Conservation (phyloP, 2,888 invertebrate species). For the Napeogenes inachia region DNA sequence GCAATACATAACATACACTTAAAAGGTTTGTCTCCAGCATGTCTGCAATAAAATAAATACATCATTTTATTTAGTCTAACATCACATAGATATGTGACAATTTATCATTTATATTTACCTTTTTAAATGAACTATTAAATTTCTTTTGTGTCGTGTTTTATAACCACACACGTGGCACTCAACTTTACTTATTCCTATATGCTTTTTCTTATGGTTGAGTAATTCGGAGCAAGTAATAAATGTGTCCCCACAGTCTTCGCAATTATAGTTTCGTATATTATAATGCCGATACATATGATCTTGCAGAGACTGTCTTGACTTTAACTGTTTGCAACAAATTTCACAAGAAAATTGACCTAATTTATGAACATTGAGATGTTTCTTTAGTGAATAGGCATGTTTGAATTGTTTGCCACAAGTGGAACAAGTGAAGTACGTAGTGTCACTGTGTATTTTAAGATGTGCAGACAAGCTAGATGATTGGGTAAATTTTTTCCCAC, state of each 20-base stretch:
- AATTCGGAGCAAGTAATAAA: conserved; percentile 70
- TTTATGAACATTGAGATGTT: conserved; percentile 62
- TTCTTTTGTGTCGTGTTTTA: conserved; percentile 62
- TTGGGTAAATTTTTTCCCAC: conserved; percentile 68
- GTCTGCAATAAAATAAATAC: conserved; percentile 46
- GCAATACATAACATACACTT: conserved; percentile 59
- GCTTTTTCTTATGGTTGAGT: conserved; percentile 62
- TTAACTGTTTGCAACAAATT: conserved; percentile 62
- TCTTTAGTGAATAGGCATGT: conserved; percentile 63
- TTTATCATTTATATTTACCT: conserved; percentile 41
- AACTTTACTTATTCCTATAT: conserved; percentile 48
- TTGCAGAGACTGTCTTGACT: conserved; percentile 58
- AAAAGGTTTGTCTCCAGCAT: conserved; percentile 59
- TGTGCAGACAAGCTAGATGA: conserved; percentile 64
- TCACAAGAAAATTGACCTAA: conserved; percentile 53
- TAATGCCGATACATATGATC: conserved; percentile 66
- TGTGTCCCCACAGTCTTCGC: conserved; percentile 68
- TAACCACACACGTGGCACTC: conserved; percentile 67
- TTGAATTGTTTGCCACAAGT: conserved; percentile 72
- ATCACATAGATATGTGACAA: neutral
- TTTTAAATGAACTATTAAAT: conserved; percentile 60
- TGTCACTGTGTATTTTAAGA: conserved; percentile 59
- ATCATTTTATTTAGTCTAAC: neutral
- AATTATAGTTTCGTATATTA: conserved; percentile 65
- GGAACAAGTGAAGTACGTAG: conserved; percentile 60